Base-by-base conservation (phyloP, 2,113 vertebrate genomes). In the Lota lota region DNA sequence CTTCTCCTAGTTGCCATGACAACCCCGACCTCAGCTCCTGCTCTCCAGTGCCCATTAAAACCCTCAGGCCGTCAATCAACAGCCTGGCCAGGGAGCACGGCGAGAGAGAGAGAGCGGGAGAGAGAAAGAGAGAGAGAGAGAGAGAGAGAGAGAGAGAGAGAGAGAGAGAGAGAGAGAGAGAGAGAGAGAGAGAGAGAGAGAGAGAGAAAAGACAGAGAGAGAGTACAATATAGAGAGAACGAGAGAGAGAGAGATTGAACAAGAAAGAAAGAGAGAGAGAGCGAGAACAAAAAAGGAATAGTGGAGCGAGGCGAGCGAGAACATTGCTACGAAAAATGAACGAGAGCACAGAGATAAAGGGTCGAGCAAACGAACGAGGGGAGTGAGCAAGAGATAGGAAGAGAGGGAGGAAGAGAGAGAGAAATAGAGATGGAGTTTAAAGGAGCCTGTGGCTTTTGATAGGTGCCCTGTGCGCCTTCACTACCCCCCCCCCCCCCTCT, bases 21-120 rank as follows among this genome's bases (percentile, higher is more conserved):
- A 92, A 93, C 92, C 80, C 90, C 88, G 91, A 90, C 90, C 89
- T 92, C 88, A 90, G 92, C 87, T 91, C 90, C 90, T 86, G 90
- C 92, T 93, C 92, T 91, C 88, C 88, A 91, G 91, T 87, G 90
- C 90, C 91, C 91, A 92, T 93, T 93, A 93, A 91, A 93, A 92
- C 92, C 91, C 91, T 92, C 91, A 87, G 92, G 91, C 92, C 88
- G 91, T 93, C 92, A 94, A 93, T 94, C 93, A 93, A 85, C 87
- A 83, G 82, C 82, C 78, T 83, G 85, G 87, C 90, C 85, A 88
- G 87, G 84, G 83, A 83, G 80, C 82, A 78, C 69, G 65, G 73
- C 50, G 75, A 63, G 68, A 56, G 72, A 20, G 69, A 70, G 69
- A 22, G 69, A 40, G 51, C 61, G 50, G 21, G 56, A 64, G 66